phyloP scores from a whole-genome alignment of 2,113 vertebrate genomes.

The Cyprinodon variegatus region DNA sequence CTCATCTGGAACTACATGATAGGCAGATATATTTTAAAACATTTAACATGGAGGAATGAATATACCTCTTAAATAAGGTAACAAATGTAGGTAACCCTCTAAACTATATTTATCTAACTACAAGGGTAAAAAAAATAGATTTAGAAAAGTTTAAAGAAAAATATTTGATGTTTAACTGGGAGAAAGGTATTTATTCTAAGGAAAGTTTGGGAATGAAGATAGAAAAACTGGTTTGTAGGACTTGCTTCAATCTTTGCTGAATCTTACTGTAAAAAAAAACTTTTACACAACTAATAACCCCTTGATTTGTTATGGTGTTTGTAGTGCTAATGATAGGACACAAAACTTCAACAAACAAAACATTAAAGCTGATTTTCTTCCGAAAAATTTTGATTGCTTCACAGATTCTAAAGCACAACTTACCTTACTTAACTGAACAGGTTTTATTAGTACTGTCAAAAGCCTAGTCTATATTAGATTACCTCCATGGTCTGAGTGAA shows the following conservation, averaged over 20 bases:
- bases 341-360: too few species aligned
- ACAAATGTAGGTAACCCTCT: not conserved
- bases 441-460: too few species aligned
- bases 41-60: not conserved
- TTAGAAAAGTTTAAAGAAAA: not conserved
- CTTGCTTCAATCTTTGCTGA: too few species aligned
- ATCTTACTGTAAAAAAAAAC: not conserved
- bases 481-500: not conserved
- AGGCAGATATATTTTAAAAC: not conserved
- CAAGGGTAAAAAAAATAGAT: not conserved
- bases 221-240: too few species aligned
- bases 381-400: too few species aligned
- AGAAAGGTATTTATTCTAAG: too few species aligned
- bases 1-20: not conserved
- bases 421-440: too few species aligned
- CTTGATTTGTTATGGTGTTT: not conserved
- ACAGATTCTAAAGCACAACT: too few species aligned
- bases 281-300: not conserved
- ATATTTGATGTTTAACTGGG: not conserved
- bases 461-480: not conserved
- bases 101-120: not conserved
- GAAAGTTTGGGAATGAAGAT: too few species aligned
- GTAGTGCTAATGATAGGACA: too few species aligned
- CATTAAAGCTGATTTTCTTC: too few species aligned
- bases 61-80: not conserved